phyloP scores from a whole-genome alignment of 2,888 invertebrate genomes.

The Drosophila robusta region DNA sequence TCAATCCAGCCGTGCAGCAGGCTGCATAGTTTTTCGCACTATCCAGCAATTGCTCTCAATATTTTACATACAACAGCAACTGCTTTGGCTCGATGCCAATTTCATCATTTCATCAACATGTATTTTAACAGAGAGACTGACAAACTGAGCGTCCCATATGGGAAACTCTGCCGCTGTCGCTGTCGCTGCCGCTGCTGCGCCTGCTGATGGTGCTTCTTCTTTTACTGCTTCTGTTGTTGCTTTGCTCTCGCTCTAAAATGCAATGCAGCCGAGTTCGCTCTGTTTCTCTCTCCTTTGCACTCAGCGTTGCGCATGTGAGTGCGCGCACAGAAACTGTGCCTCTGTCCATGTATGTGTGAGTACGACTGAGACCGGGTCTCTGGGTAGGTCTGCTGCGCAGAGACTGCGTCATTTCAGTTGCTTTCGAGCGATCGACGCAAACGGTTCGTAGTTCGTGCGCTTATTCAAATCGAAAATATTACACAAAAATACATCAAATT shows the following conservation, averaged over 20 bases:
- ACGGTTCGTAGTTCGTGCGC: slow-evolving; percentile 64
- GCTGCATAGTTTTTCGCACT: slow-evolving; percentile 16
- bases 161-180: slow-evolving; percentile 37
- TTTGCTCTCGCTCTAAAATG: slow-evolving; percentile 57
- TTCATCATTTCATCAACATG: slow-evolving; percentile 48
- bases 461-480: slow-evolving; percentile 5
- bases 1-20: slow-evolving; percentile 20
- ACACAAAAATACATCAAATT: slow-evolving; percentile 24
- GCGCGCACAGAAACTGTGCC: slow-evolving; percentile 4
- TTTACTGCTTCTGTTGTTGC: slow-evolving; percentile 30
- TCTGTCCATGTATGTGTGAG: slow-evolving; percentile 2
- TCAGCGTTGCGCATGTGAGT: slow-evolving; percentile 30
- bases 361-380: slow-evolving; percentile 25
- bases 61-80: slow-evolving; percentile 33
- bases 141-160: slow-evolving; percentile 23
- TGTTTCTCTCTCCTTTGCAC: slow-evolving; percentile 43
- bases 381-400: slow-evolving; percentile 47
- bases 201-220: slow-evolving; percentile 6
- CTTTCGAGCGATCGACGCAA: slow-evolving; percentile 70
- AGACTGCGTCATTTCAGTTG: slow-evolving; percentile 74
- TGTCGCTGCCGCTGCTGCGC: slow-evolving; percentile 14
- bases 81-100: slow-evolving; percentile 42
- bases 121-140: slow-evolving; percentile 24
- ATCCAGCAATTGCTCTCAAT: slow-evolving; percentile 36
- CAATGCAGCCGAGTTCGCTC: slow-evolving; percentile 27